These are phyloP conservation scores for Aquatica leii DNA, from an alignment of 2,888 invertebrate species.

Conservation along the genomic window DNA sequence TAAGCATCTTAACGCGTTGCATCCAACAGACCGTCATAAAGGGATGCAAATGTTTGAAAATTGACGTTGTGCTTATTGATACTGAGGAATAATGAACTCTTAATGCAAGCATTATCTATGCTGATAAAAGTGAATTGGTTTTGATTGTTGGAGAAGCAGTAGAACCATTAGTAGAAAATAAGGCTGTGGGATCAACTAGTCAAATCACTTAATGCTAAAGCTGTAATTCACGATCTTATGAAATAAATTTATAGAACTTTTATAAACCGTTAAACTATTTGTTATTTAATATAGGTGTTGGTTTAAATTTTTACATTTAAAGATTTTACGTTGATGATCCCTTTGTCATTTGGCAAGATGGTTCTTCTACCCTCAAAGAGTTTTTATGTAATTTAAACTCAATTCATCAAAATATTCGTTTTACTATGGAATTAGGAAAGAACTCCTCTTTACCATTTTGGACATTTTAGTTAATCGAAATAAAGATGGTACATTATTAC, in stretches of 20 bases:
- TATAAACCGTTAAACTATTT: no score
- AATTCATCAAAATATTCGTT: no score
- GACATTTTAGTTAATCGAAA: no score
- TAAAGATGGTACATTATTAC: no score
- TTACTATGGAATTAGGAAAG: no score
- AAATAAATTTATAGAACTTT: slow-evolving; percentile 68
- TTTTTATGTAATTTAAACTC: no score
- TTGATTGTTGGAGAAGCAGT: slow-evolving; percentile 99
- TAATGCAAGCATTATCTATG: slow-evolving; percentile 98
- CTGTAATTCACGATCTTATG: slow-evolving; percentile 95
- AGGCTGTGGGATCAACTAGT: slow-evolving; percentile 98
- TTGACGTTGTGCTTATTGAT: slow-evolving; percentile 96
- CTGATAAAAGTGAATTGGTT: slow-evolving; percentile 94
- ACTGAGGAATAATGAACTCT: slow-evolving; percentile 97
- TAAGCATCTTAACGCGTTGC: slow-evolving; percentile 90
- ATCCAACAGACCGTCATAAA: slow-evolving; percentile 78
- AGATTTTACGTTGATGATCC: not conserved
- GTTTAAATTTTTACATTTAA: not conserved
- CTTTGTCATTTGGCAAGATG: no score
- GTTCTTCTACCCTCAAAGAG: no score
- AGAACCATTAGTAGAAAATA: slow-evolving; percentile 98
- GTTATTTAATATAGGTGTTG: not conserved
- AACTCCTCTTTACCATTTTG: no score
- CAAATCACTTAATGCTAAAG: slow-evolving; percentile 95
- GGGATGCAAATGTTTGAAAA: slow-evolving; percentile 75